Percentiles rank a stretch among this genome's conserved stretches.
Evolutionary conservation across 2,797 vertebrate species (phyloP).

Genomic region (Iguana delicatissima): DNA sequence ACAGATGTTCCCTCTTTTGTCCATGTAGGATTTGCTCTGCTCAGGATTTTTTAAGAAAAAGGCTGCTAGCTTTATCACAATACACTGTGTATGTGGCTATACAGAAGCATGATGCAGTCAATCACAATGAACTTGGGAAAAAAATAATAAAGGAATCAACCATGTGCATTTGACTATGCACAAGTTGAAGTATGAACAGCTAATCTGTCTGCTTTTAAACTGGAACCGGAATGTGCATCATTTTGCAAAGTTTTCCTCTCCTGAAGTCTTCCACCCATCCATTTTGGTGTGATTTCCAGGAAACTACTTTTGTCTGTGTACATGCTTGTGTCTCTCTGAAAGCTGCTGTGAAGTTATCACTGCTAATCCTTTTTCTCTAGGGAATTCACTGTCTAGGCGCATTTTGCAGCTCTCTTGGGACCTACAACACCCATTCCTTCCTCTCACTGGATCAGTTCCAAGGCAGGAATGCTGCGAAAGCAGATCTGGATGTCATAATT

Average conservation of each 20-base stretch:
- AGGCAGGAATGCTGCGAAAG: slow-evolving; percentile 2
- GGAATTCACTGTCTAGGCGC: neutral
- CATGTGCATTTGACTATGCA: neutral
- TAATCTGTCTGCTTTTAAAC: neutral
- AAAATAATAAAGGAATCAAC: neutral
- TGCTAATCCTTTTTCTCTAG: neutral
- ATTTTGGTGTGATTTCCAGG: neutral
- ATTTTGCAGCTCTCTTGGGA: neutral
- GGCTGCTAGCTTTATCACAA: neutral
- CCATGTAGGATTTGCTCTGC: neutral
- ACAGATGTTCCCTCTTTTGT: neutral
- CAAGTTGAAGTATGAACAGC: neutral
- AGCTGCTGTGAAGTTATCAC: neutral
- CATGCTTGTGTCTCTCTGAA: neutral
- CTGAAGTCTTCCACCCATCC: neutral
- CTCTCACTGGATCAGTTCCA: neutral
- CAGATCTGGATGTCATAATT: slow-evolving; percentile 18
- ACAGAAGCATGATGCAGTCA: neutral
- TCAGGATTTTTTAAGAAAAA: neutral
- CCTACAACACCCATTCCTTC: neutral
- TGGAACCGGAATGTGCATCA: neutral
- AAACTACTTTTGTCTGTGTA: neutral
- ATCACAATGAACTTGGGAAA: neutral
- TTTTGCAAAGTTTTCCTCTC: neutral
- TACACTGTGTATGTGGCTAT: neutral